Percentiles rank a stretch among this genome's conserved stretches.
phyloP scores from a whole-genome alignment of 2,113 vertebrate species.

The Echinops telfairi region DNA sequence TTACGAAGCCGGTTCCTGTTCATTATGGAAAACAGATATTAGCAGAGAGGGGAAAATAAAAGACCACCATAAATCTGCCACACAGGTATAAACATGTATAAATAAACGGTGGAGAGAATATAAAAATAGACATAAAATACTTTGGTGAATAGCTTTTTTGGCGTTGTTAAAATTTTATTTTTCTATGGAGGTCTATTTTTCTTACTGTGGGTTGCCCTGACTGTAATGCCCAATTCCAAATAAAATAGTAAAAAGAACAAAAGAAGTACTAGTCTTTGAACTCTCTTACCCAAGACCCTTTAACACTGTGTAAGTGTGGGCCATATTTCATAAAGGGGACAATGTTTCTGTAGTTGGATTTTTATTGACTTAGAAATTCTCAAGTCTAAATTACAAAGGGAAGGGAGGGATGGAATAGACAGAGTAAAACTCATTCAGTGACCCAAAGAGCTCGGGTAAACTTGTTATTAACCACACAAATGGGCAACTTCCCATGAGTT shows the following conservation, averaged over 20 bases:
- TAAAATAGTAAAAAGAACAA: constrained; percentile 69
- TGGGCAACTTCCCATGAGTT: neutral
- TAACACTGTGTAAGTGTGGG: neutral
- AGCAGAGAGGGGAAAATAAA: constrained; percentile 26
- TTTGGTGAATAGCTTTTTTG: neutral
- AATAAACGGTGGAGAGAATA: neutral
- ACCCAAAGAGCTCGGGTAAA: neutral
- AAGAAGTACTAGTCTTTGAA: constrained; percentile 56
- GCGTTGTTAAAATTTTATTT: neutral
- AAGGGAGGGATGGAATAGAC: neutral
- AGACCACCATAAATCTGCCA: constrained; percentile 13
- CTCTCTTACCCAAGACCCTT: constrained; percentile 15
- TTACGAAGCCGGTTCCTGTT: constrained; percentile 3
- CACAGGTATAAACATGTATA: neutral
- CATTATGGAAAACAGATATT: neutral
- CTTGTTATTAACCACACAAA: neutral
- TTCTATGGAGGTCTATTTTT: constrained; percentile 29
- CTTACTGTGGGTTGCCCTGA: constrained; percentile 2
- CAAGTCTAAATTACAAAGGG: constrained; percentile 42
- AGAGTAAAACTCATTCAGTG: neutral
- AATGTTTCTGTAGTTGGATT: constrained; percentile 39
- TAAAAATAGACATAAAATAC: constrained; percentile 21
- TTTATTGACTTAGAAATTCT: constrained; percentile 28
- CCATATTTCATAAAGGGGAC: neutral
- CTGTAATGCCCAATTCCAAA: constrained; percentile 55